phyloP scores from a whole-genome alignment of 53 echinoderm and acorn worm genomes.

The Actinopyga echinites region DNA sequence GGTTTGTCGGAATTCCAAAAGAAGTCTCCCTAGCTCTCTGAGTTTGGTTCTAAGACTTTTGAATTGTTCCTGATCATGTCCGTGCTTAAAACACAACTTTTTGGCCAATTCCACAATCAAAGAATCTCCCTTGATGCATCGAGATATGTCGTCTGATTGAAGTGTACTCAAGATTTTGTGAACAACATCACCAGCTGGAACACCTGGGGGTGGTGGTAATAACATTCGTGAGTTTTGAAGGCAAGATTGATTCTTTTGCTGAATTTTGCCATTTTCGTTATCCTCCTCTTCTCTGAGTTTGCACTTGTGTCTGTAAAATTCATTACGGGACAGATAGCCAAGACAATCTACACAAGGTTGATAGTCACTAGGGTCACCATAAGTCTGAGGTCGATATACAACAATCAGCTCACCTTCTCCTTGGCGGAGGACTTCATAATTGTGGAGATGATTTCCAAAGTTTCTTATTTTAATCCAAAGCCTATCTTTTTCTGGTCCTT shows the following conservation, averaged over 20 bases:
- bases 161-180: neutral
- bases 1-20: conserved; percentile 37
- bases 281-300: neutral
- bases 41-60: conserved; percentile 46
- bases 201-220: conserved; percentile 20
- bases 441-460: conserved; percentile 54
- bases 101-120: conserved; percentile 45
- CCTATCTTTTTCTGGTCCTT: conserved; percentile 22
- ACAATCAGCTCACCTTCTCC: conserved; percentile 59
- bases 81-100: conserved; percentile 45
- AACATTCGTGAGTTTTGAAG: neutral
- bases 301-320: conserved; percentile 60
- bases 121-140: conserved; percentile 54
- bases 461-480: conserved; percentile 51
- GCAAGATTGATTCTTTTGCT: neutral
- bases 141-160: conserved; percentile 27
- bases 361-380: conserved; percentile 34
- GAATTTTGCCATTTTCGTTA: neutral
- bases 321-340: conserved; percentile 48
- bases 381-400: conserved; percentile 51
- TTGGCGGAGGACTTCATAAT: conserved; percentile 47
- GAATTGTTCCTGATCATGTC: conserved; percentile 45
- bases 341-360: conserved; percentile 57
- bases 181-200: neutral
- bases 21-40: conserved; percentile 48